A percentile compares a stretch with the other conserved stretches of the same genome.
These are phyloP conservation scores for Heterocephalus glaber DNA, from an alignment of 2,113 vertebrate genomes.

Conservation along the genomic window DNA sequence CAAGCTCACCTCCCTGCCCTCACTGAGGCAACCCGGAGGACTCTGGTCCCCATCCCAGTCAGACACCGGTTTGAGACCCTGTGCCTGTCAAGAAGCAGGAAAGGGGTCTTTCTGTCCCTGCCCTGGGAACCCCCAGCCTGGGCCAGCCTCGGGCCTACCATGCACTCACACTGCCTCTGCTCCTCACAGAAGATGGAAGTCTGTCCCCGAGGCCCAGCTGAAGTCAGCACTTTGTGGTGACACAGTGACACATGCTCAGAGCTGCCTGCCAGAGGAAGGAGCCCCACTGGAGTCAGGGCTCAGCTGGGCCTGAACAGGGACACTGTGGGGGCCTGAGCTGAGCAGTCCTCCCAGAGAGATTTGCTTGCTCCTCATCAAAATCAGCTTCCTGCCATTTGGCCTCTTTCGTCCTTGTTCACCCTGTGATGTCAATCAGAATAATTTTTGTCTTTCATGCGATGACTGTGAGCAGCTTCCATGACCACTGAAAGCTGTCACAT, in stretches of 20 bases:
- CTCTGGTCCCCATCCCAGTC: neutral
- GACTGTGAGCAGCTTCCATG: neutral
- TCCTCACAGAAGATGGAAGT: neutral
- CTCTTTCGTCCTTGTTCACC: too few relatives aligned
- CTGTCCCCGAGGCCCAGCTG: accelerated
- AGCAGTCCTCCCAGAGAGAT: neutral
- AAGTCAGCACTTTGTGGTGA: neutral
- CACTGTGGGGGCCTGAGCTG: neutral
- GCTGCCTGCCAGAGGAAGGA: neutral
- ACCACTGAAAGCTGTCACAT: neutral
- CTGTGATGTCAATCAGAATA: neutral
- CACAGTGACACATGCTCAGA: neutral
- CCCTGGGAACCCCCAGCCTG: neutral
- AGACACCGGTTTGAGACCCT: neutral
- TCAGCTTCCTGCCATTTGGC: neutral
- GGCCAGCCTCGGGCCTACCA: neutral
- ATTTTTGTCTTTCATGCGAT: neutral
- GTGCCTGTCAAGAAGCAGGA: accelerated
- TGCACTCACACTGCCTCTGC: neutral
- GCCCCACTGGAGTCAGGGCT: neutral
- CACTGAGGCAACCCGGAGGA: neutral
- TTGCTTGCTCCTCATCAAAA: neutral
- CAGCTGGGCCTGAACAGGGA: neutral
- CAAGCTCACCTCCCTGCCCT: neutral
- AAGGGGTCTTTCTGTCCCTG: accelerated